A percentile compares a stretch with the other conserved stretches of the same genome.
Conservation (phyloP, 2,113 vertebrate species). For the Salvelinus alpinus region DNA sequence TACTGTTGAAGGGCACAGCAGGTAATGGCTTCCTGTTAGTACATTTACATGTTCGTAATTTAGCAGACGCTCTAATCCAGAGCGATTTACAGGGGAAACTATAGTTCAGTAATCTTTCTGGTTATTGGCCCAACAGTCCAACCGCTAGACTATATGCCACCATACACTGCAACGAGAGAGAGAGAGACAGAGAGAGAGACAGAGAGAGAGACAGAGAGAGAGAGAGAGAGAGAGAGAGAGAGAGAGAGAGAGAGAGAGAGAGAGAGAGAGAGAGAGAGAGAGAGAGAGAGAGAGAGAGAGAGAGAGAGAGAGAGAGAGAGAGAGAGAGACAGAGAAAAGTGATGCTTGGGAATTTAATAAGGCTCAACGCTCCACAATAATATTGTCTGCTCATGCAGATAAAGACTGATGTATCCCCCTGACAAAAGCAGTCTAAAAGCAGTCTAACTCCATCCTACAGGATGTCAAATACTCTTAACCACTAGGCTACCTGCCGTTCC, state of each 20-base stretch:
- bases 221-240: constrained; percentile 51
- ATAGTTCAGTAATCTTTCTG: too few relatives aligned
- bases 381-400: constrained; percentile 72
- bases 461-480: too few relatives aligned
- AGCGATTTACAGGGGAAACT: too few relatives aligned
- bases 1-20: neutral
- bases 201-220: constrained; percentile 54
- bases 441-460: too few relatives aligned
- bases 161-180: neutral
- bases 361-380: constrained; percentile 74
- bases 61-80: too few relatives aligned
- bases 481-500: too few relatives aligned
- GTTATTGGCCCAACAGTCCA: too few relatives aligned
- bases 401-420: constrained; percentile 68
- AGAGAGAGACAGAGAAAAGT: constrained; percentile 18
- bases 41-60: too few relatives aligned
- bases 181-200: constrained; percentile 41
- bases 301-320: neutral
- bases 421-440: constrained; percentile 48
- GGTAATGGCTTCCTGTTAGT: too few relatives aligned
- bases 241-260: constrained; percentile 55
- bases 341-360: constrained; percentile 80
- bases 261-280: constrained; percentile 34
- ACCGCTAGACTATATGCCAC: too few relatives aligned
- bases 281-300: neutral